These are phyloP conservation scores for Drosophila cognata DNA, from an alignment of 2,888 invertebrate genomes.

Conservation along the genomic window DNA sequence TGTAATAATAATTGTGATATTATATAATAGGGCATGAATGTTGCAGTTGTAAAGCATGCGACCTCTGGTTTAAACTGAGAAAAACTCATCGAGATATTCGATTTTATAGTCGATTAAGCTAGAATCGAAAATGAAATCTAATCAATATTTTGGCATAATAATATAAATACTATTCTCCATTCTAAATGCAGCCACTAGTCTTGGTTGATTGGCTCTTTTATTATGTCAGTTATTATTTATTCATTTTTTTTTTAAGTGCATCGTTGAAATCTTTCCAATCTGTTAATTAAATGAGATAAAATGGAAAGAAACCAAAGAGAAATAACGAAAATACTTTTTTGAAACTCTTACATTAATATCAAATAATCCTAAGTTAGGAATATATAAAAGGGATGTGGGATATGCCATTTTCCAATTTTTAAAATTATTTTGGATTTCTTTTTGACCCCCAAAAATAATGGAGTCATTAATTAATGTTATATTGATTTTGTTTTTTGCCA, in stretches of 20 bases:
- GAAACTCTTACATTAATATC: neutral
- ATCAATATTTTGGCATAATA: neutral
- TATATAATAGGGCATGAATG: constrained; percentile 1
- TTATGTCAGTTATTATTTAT: neutral
- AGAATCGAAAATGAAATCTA: neutral
- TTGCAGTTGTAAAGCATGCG: constrained; percentile 1
- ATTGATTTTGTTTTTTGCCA: neutral
- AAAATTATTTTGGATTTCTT: neutral
- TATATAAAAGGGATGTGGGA: neutral
- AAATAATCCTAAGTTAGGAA: neutral
- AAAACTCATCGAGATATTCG: neutral
- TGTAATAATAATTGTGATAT: constrained; percentile 24
- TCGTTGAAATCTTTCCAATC: neutral
- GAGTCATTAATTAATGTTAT: neutral
- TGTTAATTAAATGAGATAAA: neutral
- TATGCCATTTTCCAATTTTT: neutral
- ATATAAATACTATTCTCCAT: neutral
- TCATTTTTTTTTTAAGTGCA: no score
- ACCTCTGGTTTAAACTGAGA: neutral
- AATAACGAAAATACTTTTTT: neutral
- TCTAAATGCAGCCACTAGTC: neutral
- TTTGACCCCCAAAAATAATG: neutral
- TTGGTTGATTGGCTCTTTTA: neutral
- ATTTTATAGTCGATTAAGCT: neutral
- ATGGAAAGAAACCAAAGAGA: neutral